phyloP scores from a whole-genome alignment of 1,140 invertebrate genomes.

The Penaeus japonicus region DNA sequence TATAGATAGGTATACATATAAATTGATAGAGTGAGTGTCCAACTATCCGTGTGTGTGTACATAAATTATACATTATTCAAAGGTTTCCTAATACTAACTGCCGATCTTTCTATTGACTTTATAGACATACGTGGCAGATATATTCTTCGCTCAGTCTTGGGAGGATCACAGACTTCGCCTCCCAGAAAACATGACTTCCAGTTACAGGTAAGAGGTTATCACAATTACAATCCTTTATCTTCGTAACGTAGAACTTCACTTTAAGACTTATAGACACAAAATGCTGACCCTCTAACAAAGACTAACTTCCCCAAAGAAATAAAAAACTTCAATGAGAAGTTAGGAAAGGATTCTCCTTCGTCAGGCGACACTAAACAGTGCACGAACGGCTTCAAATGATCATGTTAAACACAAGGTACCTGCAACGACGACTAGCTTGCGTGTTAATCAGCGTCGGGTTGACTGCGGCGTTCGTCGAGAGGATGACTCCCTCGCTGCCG shows the following conservation, averaged over 20 bases:
- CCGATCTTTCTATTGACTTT: constrained; percentile 56
- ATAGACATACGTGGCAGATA: constrained; percentile 89
- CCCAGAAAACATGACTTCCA: constrained; percentile 89
- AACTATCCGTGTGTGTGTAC: no score
- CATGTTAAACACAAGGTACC: not conserved
- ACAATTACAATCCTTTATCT: not conserved
- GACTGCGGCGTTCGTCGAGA: no score
- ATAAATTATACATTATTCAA: no score
- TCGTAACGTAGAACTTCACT: not conserved
- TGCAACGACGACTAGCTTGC: not conserved
- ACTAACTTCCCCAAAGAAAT: not conserved
- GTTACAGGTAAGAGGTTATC: constrained; percentile 65
- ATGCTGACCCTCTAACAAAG: not conserved
- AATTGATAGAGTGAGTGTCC: no score
- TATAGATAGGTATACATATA: no score
- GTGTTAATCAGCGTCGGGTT: not conserved
- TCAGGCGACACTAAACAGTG: not conserved
- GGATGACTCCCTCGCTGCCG: no score
- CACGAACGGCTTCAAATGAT: not conserved
- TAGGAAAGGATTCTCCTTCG: no score
- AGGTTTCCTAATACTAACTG: not conserved
- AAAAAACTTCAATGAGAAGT: not conserved
- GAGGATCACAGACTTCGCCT: constrained; percentile 82
- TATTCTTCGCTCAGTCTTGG: constrained; percentile 68
- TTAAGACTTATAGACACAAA: not conserved